Evolutionary conservation across 2,113 vertebrate species (phyloP).

Genomic region (Microtus ochrogaster): DNA sequence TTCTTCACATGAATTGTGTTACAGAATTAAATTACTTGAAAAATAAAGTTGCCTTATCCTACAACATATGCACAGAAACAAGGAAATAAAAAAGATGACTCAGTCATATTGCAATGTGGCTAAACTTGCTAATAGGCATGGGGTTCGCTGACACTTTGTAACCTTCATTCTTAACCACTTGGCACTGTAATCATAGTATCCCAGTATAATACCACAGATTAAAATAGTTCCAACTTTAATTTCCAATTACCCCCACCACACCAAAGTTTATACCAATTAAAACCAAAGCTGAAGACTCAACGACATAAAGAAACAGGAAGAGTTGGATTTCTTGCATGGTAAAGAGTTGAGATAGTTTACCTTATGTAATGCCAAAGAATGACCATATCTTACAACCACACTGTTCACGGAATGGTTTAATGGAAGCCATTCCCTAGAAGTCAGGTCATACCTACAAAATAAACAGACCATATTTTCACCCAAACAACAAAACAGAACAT

Average conservation of each 20-base stretch:
- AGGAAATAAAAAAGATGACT: slow-evolving; percentile 60
- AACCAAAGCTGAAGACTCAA: slow-evolving; percentile 23
- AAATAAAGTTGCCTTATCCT: slow-evolving; percentile 43
- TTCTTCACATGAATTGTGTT: slow-evolving; percentile 33
- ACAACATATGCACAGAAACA: slow-evolving; percentile 46
- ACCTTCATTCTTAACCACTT: slow-evolving; percentile 8
- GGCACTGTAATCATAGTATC: slow-evolving; percentile 21
- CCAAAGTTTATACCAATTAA: slow-evolving; percentile 40
- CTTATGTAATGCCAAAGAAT: slow-evolving; percentile 93
- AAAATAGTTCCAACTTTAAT: slow-evolving; percentile 48
- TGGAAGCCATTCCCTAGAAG: slow-evolving; percentile 91
- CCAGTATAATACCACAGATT: background rate
- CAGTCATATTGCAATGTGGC: slow-evolving; percentile 42
- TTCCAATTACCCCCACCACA: background rate
- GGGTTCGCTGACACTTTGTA: background rate
- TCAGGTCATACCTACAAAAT: slow-evolving; percentile 91
- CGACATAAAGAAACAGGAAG: slow-evolving; percentile 15
- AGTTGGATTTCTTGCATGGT: slow-evolving; percentile 21
- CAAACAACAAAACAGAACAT: slow-evolving; percentile 58
- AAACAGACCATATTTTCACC: slow-evolving; percentile 72
- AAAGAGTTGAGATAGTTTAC: slow-evolving; percentile 81
- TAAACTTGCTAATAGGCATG: background rate
- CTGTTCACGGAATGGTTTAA: slow-evolving; percentile 91
- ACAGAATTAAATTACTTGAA: slow-evolving; percentile 39
- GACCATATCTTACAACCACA: slow-evolving; percentile 94